Evolutionary conservation across 2,797 vertebrate species (phyloP).

Genomic region (Amniataba percoides): DNA sequence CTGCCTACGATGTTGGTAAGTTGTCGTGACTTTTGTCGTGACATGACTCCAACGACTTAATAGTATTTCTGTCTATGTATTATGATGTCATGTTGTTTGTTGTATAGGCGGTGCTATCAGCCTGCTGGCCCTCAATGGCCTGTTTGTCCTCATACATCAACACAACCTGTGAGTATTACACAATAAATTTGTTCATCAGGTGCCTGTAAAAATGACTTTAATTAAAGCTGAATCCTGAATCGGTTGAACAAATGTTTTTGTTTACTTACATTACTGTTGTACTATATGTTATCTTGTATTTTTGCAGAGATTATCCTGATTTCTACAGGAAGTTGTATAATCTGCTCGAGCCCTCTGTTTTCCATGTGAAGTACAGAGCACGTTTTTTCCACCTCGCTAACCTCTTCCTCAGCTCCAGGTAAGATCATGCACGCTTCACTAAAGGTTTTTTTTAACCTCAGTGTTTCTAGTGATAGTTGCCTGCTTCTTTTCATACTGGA

Average conservation of each 20-base stretch:
- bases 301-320: constrained; percentile 94
- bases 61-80: too few species aligned
- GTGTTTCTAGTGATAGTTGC: background rate
- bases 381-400: constrained; percentile 94
- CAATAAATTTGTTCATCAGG: background rate
- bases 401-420: constrained; percentile 96
- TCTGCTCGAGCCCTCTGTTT: constrained; percentile 93
- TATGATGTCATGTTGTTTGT: constrained; percentile 2
- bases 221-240: background rate
- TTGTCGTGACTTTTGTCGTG: background rate
- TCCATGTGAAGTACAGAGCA: constrained; percentile 94
- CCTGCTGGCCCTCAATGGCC: constrained; percentile 94
- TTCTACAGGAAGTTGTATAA: constrained; percentile 96
- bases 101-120: constrained; percentile 94
- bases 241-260: too few species aligned
- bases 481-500: background rate
- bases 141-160: constrained; percentile 95
- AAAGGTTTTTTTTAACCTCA: background rate
- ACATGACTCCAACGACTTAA: background rate
- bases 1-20: constrained; percentile 94
- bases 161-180: constrained; percentile 94
- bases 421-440: constrained; percentile 55
- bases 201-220: background rate
- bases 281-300: background rate
- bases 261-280: too few species aligned